Percentiles rank a stretch among this genome's conserved stretches.
These are phyloP conservation scores for Tauraco erythrolophus DNA, from an alignment of 2,113 vertebrate genomes.

Conservation along the genomic window DNA sequence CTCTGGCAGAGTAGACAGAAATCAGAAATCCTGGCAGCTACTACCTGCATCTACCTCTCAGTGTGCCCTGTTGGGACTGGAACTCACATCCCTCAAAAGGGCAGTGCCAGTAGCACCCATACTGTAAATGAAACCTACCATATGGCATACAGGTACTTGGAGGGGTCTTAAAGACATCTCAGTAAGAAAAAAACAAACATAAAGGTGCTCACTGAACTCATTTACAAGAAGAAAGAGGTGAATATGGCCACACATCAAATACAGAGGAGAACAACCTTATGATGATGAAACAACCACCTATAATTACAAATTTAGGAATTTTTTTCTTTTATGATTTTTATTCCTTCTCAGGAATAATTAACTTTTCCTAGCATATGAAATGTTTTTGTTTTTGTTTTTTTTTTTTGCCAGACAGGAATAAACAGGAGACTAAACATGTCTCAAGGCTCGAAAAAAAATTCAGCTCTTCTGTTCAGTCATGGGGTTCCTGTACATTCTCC, in stretches of 20 bases:
- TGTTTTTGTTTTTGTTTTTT: too few relatives aligned
- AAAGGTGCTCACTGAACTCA: neutral
- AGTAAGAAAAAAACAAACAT: neutral
- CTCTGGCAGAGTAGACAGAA: neutral
- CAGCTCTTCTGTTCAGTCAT: neutral
- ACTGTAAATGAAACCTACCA: neutral
- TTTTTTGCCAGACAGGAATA: conserved; percentile 41
- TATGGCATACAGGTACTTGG: neutral
- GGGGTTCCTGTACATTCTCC: neutral
- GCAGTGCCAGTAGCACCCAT: neutral
- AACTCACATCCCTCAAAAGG: neutral
- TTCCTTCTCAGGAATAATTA: conserved; percentile 53
- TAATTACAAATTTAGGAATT: neutral
- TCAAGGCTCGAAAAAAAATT: conserved; percentile 1
- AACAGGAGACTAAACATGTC: neutral
- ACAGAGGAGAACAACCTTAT: neutral
- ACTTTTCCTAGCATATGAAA: conserved; percentile 20
- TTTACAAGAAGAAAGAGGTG: neutral
- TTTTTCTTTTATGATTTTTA: conserved; percentile 20
- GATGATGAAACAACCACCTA: neutral
- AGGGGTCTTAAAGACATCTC: neutral
- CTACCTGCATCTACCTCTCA: neutral
- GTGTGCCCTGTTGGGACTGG: neutral
- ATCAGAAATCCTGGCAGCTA: neutral
- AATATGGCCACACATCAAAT: neutral